Base-by-base conservation (phyloP, 2,888 invertebrate genomes). In the Psylliodes chrysocephalus region DNA sequence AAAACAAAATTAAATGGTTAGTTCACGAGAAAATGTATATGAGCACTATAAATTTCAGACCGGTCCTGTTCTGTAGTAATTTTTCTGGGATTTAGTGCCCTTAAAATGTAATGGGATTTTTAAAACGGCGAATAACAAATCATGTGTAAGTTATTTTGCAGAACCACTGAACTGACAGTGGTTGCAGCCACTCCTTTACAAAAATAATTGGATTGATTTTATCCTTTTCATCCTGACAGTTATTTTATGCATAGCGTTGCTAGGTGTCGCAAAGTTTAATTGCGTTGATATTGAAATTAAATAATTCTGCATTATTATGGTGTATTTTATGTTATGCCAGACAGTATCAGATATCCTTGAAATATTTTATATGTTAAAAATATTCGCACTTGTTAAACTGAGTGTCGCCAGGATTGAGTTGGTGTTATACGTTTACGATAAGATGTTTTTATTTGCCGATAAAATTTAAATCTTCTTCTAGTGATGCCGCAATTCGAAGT, bases 141-240 rank as follows among this genome's bases (percentile, higher is more conserved):
- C 40, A 40, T 15, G 6, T 40, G 7, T 40, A 40, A 40, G 14
- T 40, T 15, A 40, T 40, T n/a, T 40, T 40, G 17, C 12, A 12
- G 40, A 10, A 40, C 7, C 14, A 40, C 7, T n/a, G 14, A 40
- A n/a, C 10, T 40, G 17, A 40, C 40, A 44, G 30, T 30, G 30
- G 30, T 30, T 30, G 30, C 10, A 22, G 22, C 22, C 10, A 30
- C 30, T 8, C 44, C 17, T 19, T 19, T 44, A 15, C 7, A 44
- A n/a, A 44, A 44, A 44, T 44, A 44, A 44, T 18, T 19, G 19
- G 44, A 30, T 10, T 19, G 44, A 44, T 44, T 44, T 44, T 44
- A 44, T 44, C 44, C 44, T 8, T 1, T 8, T 6, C n/a, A 6
- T 12, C 17, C 19, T 44, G 44, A 44, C 44, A 44, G 15, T 17